These are phyloP conservation scores for Cephalopterus ornatus DNA, from an alignment of 2,113 vertebrate genomes.

Conservation along the genomic window DNA sequence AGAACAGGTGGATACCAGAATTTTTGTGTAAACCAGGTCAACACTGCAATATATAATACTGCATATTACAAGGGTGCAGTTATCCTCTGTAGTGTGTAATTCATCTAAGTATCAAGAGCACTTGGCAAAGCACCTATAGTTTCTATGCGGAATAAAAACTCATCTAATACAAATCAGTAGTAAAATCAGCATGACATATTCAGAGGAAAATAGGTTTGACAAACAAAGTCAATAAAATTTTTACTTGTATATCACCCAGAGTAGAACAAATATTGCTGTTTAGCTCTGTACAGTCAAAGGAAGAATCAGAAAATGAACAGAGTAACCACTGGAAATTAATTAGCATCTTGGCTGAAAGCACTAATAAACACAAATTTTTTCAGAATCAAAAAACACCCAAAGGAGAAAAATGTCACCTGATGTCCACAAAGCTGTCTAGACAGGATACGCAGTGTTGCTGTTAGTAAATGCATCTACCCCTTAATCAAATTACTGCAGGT, in stretches of 20 bases:
- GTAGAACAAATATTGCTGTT: not conserved
- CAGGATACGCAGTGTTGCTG: slow-evolving; percentile 13
- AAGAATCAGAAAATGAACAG: not conserved
- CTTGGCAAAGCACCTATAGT: not conserved
- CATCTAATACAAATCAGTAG: not conserved
- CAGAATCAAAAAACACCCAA: not conserved
- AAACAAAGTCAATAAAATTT: not conserved
- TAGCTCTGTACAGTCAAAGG: not conserved
- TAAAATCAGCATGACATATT: slow-evolving; percentile 5
- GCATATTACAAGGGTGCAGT: not conserved
- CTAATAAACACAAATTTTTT: not conserved
- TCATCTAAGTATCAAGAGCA: not conserved
- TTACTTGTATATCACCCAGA: not conserved
- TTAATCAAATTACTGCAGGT: slow-evolving; percentile 31
- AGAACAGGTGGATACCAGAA: not conserved
- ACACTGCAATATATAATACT: not conserved
- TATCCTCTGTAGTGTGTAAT: not conserved
- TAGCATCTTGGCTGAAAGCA: not conserved
- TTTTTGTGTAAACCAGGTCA: not conserved
- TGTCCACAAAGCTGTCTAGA: not conserved
- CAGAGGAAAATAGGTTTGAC: not conserved
- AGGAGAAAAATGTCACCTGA: not conserved
- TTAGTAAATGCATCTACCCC: not conserved
- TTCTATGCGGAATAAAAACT: not conserved
- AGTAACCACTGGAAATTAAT: not conserved